Evolutionary conservation across 2,888 invertebrate species (phyloP).

Genomic region (Dryococelus australis): DNA sequence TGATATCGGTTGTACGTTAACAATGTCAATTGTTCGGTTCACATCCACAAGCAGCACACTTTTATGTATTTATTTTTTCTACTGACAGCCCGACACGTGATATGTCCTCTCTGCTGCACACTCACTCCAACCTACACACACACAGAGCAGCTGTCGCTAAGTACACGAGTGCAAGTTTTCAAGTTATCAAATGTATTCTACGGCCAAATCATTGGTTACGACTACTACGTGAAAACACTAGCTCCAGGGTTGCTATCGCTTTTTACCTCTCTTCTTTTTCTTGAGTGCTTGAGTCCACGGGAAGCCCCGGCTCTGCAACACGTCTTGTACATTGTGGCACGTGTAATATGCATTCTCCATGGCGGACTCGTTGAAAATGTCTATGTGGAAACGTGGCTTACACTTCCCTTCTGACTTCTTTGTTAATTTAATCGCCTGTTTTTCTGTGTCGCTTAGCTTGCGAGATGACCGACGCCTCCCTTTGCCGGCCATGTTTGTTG

Average conservation of each 20-base stretch:
- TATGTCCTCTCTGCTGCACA: too few relatives aligned
- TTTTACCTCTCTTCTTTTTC: constrained; percentile 83
- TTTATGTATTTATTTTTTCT: too few relatives aligned
- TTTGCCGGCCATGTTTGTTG: constrained; percentile 24
- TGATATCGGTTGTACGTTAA: too few relatives aligned
- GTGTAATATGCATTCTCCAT: constrained; percentile 95
- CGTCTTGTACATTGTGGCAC: constrained; percentile 91
- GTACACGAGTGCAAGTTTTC: too few relatives aligned
- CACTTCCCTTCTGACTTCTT: constrained; percentile 42
- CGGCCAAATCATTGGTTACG: too few relatives aligned
- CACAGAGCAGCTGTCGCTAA: too few relatives aligned
- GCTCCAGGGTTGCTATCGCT: constrained; percentile 57
- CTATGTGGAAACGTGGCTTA: constrained; percentile 73
- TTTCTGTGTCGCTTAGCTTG: neutral
- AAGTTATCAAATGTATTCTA: too few relatives aligned
- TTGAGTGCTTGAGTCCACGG: constrained; percentile 88
- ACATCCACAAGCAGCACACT: too few relatives aligned
- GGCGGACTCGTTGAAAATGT: constrained; percentile 87
- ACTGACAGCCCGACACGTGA: too few relatives aligned
- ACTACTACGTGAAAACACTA: neutral
- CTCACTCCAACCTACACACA: too few relatives aligned
- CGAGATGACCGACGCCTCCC: neutral
- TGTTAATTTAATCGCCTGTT: neutral
- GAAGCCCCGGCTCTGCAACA: constrained; percentile 85
- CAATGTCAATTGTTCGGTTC: too few relatives aligned